Conservation (phyloP, 2,888 invertebrate genomes). For the Drosophila parthenogenetica region DNA sequence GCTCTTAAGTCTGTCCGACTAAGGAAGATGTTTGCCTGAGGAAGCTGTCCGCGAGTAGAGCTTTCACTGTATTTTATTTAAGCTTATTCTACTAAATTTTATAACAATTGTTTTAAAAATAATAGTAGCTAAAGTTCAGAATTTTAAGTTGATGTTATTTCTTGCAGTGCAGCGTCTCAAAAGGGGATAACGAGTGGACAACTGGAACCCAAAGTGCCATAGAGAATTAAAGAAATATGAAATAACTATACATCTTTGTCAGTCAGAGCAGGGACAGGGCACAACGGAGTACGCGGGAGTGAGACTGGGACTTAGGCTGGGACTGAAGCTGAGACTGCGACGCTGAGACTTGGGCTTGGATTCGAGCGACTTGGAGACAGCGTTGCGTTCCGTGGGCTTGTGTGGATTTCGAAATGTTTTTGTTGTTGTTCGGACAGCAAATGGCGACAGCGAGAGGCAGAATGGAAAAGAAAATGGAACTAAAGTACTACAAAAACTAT, state of each 20-base stretch:
- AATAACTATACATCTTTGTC: conserved; percentile 78
- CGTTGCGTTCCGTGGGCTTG: conserved; percentile 54
- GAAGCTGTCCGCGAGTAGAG: too few relatives aligned
- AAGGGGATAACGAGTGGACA: conserved; percentile 52
- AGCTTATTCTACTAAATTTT: too few relatives aligned
- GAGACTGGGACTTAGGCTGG: not conserved
- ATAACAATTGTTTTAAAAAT: too few relatives aligned
- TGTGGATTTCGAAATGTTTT: conserved; percentile 59
- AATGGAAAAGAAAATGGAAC: conserved; percentile 64
- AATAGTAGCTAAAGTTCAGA: too few relatives aligned
- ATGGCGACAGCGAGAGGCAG: conserved; percentile 54
- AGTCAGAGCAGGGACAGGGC: conserved; percentile 37
- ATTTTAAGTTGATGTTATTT: too few relatives aligned
- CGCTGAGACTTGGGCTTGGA: conserved; percentile 14
- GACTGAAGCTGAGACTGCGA: not conserved
- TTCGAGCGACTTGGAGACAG: conserved; percentile 65
- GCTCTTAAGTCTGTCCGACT: too few relatives aligned
- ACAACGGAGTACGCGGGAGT: not conserved
- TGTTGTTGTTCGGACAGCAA: conserved; percentile 45
- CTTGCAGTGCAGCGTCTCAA: conserved; percentile 36
- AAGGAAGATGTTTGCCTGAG: too few relatives aligned
- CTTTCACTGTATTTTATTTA: too few relatives aligned
- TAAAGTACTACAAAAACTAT: conserved; percentile 77
- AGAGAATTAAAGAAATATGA: conserved; percentile 70
- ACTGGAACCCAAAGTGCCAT: conserved; percentile 65